Conservation (phyloP, 2,888 invertebrate genomes). For the Drosophila limbata region DNA sequence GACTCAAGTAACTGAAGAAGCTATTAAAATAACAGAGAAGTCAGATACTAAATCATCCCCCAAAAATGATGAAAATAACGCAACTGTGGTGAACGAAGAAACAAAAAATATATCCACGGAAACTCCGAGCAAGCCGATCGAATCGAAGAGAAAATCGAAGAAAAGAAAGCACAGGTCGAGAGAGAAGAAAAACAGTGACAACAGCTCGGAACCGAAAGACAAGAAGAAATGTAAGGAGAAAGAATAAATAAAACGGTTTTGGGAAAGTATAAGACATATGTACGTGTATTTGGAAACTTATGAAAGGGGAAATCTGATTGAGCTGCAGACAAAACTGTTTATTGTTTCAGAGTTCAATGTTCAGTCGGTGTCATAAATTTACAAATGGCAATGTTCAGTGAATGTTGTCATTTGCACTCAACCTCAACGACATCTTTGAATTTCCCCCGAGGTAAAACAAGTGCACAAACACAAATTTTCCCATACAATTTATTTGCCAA, state of each 20-base stretch:
- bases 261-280: background rate
- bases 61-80: background rate
- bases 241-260: background rate
- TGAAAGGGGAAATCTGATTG: background rate
- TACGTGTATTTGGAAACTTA: background rate
- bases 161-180: conserved; percentile 13
- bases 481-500: conserved; percentile 45
- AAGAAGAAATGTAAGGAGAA: background rate
- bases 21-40: background rate
- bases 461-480: conserved; percentile 45
- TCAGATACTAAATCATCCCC: too few relatives aligned
- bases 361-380: conserved; percentile 17
- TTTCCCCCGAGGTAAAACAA: conserved; percentile 33
- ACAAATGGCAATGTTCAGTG: conserved; percentile 21
- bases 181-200: background rate
- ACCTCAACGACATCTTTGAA: conserved; percentile 18
- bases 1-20: too few relatives aligned
- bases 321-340: background rate
- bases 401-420: conserved; percentile 41
- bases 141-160: background rate
- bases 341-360: conserved; percentile 11
- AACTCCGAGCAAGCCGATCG: background rate
- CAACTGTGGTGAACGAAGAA: background rate
- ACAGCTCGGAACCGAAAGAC: background rate
- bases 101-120: background rate